Conservation (phyloP, 2,797 vertebrate genomes). For the Myotis planiceps region DNA sequence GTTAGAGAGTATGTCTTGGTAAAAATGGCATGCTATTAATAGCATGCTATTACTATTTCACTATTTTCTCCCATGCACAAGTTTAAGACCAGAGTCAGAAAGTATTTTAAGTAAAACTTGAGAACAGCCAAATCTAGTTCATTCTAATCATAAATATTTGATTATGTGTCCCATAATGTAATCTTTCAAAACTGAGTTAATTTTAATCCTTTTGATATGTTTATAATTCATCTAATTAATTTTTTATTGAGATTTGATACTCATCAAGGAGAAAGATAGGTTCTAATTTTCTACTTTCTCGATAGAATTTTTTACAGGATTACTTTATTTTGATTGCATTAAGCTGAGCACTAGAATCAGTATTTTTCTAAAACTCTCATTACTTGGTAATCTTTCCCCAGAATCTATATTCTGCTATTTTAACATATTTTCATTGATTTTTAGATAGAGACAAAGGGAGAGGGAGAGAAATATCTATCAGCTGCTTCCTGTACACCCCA, state of each 20-base stretch:
- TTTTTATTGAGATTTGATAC: neutral
- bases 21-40: neutral
- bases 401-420: neutral
- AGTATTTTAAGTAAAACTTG: constrained; percentile 25
- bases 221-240: neutral
- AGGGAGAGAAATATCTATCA: too few species aligned
- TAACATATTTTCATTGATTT: neutral
- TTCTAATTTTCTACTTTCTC: constrained; percentile 14
- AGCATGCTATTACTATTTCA: neutral
- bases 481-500: too few species aligned
- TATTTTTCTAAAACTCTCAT: constrained; percentile 13
- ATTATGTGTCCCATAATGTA: neutral
- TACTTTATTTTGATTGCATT: constrained; percentile 11
- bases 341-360: neutral
- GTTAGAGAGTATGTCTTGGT: neutral
- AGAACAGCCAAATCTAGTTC: neutral
- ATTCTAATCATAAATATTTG: constrained; percentile 38
- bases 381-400: neutral
- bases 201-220: neutral
- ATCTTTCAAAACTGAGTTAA: constrained; percentile 35
- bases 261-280: constrained; percentile 3
- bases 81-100: neutral
- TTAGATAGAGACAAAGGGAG: too few species aligned
- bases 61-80: neutral
- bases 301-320: neutral